Conservation (phyloP, 2,797 vertebrate species). For the Heterohyrax brucei region DNA sequence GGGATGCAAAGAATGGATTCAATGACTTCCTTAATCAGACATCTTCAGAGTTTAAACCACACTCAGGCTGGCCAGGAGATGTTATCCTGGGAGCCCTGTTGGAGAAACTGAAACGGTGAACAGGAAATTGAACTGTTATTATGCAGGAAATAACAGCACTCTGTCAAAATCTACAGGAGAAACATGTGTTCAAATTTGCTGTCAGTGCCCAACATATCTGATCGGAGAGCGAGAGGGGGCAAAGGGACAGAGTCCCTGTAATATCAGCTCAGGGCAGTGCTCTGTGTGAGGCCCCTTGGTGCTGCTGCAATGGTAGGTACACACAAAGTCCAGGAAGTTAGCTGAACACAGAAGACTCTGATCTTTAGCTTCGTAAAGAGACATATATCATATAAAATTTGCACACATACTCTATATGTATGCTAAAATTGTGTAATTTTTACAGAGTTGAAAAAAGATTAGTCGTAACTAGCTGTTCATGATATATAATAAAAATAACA, state of each 20-base stretch:
- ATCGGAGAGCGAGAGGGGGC: slow-evolving; percentile 90
- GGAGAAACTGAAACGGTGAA: slow-evolving; percentile 94
- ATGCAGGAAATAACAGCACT: slow-evolving; percentile 99
- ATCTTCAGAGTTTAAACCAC: slow-evolving; percentile 88
- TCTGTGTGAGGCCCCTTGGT: slow-evolving; percentile 35
- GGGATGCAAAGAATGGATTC: slow-evolving; percentile 80
- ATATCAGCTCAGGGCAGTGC: slow-evolving; percentile 81
- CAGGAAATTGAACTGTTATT: slow-evolving; percentile 99
- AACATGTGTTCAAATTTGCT: slow-evolving; percentile 96
- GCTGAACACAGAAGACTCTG: background rate
- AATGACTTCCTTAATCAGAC: slow-evolving; percentile 89
- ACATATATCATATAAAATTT: accelerated
- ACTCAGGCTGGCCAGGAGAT: slow-evolving; percentile 91
- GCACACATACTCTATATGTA: accelerated
- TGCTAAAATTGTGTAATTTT: accelerated
- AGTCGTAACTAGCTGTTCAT: too few relatives aligned
- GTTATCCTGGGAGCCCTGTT: slow-evolving; percentile 93
- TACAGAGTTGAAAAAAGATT: background rate
- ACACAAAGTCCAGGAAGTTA: slow-evolving; percentile 67
- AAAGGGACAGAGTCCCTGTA: slow-evolving; percentile 87
- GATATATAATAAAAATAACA: background rate
- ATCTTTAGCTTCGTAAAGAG: background rate
- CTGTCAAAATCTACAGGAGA: slow-evolving; percentile 98
- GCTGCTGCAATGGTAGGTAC: slow-evolving; percentile 68
- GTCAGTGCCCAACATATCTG: slow-evolving; percentile 93